Evolutionary conservation across 2,113 vertebrate genomes (phyloP).

Genomic region (Shinisaurus crocodilurus): DNA sequence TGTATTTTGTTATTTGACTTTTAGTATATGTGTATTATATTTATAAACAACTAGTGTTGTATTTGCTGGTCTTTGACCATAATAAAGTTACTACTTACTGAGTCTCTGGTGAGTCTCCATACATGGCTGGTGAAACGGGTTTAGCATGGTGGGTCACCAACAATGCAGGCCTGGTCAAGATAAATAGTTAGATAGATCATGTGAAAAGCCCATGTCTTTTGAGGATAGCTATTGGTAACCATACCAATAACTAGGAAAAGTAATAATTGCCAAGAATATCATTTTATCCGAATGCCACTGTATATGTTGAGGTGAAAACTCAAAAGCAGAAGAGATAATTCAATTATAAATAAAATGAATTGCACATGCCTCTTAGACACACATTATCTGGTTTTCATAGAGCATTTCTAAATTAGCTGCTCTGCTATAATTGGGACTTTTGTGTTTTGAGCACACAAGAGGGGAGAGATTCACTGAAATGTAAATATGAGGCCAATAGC

Average conservation of each 20-base stretch:
- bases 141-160: neutral
- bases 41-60: too few relatives aligned
- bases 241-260: neutral
- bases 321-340: neutral
- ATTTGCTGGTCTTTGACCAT: too few relatives aligned
- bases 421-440: slow-evolving; percentile 6
- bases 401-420: neutral
- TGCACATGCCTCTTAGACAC: neutral
- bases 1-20: too few relatives aligned
- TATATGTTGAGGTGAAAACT: slow-evolving; percentile 10
- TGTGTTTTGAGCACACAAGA: neutral
- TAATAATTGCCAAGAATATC: neutral
- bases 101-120: neutral
- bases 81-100: too few relatives aligned
- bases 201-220: neutral
- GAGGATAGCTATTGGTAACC: neutral
- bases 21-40: too few relatives aligned
- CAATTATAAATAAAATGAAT: slow-evolving; percentile 27
- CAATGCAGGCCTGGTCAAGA: neutral
- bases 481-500: neutral
- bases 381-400: neutral
- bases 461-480: slow-evolving; percentile 27
- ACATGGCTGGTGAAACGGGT: neutral
- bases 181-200: neutral
- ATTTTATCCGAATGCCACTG: neutral